phyloP scores from a whole-genome alignment of 2,797 vertebrate species.

The Syngnathus acus region DNA sequence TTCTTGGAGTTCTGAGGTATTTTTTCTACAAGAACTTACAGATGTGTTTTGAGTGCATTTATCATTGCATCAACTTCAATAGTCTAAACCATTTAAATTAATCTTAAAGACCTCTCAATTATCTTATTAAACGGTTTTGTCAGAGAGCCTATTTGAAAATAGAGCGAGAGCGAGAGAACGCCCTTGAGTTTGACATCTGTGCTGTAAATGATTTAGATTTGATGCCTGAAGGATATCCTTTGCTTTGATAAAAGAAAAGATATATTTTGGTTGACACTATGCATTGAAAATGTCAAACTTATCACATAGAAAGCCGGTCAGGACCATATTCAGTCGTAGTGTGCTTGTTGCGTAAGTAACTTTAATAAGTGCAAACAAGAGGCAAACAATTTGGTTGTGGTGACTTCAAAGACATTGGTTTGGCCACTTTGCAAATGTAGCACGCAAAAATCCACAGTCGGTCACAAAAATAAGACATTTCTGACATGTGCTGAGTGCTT shows the following conservation, averaged over 20 bases:
- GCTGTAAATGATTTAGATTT: no score
- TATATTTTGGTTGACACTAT: neutral
- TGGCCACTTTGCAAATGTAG: no score
- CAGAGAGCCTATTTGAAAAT: neutral
- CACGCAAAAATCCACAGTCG: no score
- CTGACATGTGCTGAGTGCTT: no score
- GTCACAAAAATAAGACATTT: no score
- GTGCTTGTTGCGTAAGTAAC: neutral
- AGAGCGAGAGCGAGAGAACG: neutral
- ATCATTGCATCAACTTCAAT: slow-evolving; percentile 19
- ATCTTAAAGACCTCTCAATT: neutral
- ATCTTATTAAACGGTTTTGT: neutral
- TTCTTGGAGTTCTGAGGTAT: slow-evolving; percentile 22
- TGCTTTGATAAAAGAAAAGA: neutral
- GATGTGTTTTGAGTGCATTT: slow-evolving; percentile 38
- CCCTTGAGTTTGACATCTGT: no score
- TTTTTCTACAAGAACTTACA: slow-evolving; percentile 36
- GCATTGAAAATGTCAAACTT: neutral
- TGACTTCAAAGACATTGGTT: neutral
- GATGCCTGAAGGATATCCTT: neutral
- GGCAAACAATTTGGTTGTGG: no score
- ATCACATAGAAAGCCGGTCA: neutral
- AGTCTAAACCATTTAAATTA: neutral
- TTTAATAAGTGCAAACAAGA: neutral
- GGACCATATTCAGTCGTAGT: neutral